A percentile compares a stretch with the other conserved stretches of the same genome.
Conservation (phyloP, 2,113 vertebrate genomes). For the Sinocyclocheilus anophthalmus region DNA sequence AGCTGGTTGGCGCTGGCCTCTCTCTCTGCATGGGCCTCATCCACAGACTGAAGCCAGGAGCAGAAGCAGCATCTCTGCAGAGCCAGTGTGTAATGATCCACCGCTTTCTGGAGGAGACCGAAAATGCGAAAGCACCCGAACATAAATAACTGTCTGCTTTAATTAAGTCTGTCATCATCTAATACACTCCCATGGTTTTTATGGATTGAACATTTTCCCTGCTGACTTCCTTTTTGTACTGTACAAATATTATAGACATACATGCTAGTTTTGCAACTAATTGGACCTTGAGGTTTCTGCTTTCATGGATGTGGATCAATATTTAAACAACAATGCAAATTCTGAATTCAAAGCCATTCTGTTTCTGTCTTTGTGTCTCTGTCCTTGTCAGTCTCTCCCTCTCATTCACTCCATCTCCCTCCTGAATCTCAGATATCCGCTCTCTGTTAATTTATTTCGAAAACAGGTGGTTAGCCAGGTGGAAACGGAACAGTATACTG, state of each 20-base stretch:
- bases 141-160: too few species aligned
- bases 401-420: not conserved
- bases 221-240: too few species aligned
- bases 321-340: not conserved
- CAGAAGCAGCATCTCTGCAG: constrained; percentile 77
- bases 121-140: too few species aligned
- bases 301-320: constrained; percentile 54
- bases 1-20: too few species aligned
- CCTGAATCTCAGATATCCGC: not conserved
- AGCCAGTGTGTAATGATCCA: too few species aligned
- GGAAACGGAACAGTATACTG: too few species aligned
- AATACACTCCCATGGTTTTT: too few species aligned
- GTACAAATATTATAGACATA: too few species aligned
- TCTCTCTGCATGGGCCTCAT: constrained; percentile 63
- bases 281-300: not conserved
- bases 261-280: constrained; percentile 12
- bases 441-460: constrained; percentile 24
- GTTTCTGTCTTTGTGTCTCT: not conserved
- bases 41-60: constrained; percentile 76
- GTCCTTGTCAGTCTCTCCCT: not conserved
- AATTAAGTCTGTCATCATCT: too few species aligned
- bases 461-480: constrained; percentile 45
- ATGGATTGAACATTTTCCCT: too few species aligned
- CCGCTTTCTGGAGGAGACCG: too few species aligned
- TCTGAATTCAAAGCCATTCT: not conserved